Base-by-base conservation (phyloP, 2,113 vertebrate genomes). In the Grus americana region DNA sequence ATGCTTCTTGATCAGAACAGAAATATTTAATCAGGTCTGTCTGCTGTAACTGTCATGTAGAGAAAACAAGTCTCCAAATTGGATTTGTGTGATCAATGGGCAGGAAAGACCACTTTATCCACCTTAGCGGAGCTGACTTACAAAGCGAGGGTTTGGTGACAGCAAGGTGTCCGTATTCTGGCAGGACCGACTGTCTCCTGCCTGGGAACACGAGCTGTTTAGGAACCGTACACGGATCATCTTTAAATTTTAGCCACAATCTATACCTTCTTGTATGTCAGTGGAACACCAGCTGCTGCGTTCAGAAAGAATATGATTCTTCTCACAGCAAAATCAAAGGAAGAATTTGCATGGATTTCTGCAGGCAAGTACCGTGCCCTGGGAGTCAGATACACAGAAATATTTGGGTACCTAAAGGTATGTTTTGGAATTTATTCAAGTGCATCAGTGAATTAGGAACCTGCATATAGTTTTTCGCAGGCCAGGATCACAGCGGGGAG, bases 1-100 rank as follows among this genome's bases (percentile, higher is more conserved):
- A 81, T 40, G 38, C 61, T 86, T 68, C 82, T 63, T 96, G 90
- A 86, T 93, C 90, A 88, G 68, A 93, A 72, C 52, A 95, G 96
- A 96, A 96, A 89, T 94, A 84, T 89, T 88, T 90, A 86, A 88
- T 95, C 88, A 46, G 44, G 17, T 65, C 88, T 91, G 61, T 89
- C 93, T 93, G 76, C 72, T 74, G 59, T 66, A 88, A 78, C 76
- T 86, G 86, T 72, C 91, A 86, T 57, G 80, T 15, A 71, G 79
- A 93, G 93, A 90, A 95, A 94, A 96, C 88, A 94, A 85, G 79
- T 78, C 32, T 92, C 71, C 86, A 95, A 55, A 93, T 79, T 84
- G 93, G 81, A 90, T 96, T 95, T 96, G 44, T 90, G 79, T 86
- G 88, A 92, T 92, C 92, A 88, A 70, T 92, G 90, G 61, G 65